A percentile compares a stretch with the other conserved stretches of the same genome.
Conservation (phyloP, 2,888 invertebrate genomes). For the Drosophila ustulata region DNA sequence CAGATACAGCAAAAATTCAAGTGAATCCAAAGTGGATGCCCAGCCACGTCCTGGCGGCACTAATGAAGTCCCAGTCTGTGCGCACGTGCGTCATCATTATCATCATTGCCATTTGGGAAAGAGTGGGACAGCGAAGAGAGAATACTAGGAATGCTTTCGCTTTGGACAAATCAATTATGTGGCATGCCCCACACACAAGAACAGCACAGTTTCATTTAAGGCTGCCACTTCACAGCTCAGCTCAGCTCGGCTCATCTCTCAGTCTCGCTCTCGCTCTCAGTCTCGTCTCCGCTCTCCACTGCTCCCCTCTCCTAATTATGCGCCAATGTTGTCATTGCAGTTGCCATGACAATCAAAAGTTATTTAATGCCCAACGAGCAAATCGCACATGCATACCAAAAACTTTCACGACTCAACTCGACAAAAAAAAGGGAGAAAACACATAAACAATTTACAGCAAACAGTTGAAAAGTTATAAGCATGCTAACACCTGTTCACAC, state of each 20-base stretch:
- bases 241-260: not conserved
- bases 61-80: constrained; percentile 60
- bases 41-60: constrained; percentile 42
- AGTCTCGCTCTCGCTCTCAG: not conserved
- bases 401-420: constrained; percentile 50
- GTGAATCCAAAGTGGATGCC: constrained; percentile 21
- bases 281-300: not conserved
- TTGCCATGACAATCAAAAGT: constrained; percentile 71
- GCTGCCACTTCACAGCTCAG: constrained; percentile 22
- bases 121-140: constrained; percentile 5
- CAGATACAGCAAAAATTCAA: constrained; percentile 30
- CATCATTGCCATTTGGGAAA: constrained; percentile 9
- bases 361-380: constrained; percentile 65
- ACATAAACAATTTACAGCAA: constrained; percentile 57
- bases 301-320: constrained; percentile 55
- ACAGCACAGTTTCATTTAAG: constrained; percentile 35
- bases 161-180: constrained; percentile 67
- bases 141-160: constrained; percentile 28
- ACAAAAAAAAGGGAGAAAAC: constrained; percentile 13
- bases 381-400: constrained; percentile 52
- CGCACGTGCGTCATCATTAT: constrained; percentile 62
- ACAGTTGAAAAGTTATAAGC: constrained; percentile 70
- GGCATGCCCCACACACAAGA: constrained; percentile 27
- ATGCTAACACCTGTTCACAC: constrained; percentile 65
- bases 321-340: constrained; percentile 38